Base-by-base conservation (phyloP, 2,888 invertebrate genomes). In the Ormyrus labotus region DNA sequence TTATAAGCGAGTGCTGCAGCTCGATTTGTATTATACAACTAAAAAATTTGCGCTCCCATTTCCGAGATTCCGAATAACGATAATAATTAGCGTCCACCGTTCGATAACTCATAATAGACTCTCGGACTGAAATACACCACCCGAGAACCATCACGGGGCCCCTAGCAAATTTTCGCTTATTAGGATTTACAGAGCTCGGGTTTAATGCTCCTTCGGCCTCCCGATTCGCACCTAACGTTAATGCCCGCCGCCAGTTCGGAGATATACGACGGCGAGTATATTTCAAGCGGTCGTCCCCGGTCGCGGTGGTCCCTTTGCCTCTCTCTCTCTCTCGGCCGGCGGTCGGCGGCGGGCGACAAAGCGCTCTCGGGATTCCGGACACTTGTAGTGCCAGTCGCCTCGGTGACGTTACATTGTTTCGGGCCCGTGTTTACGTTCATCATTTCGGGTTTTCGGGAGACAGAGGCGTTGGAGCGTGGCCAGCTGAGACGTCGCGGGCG, bases 341-440 rank as follows among this genome's bases (percentile, higher is more conserved):
- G 81, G 82, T 80, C 81, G 34, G 75, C 53, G 19, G 13, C 13
- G 64, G 70, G 70, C 75, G 80, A 79, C 82, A 82, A 80, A 82
- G 64, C 69, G 64, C 72, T 70, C 4, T 69, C 67, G 81, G 75
- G 82, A 83, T 83, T 83, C 78, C 82, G 81, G 67, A 80, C 83
- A 79, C 82, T 84, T 82, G 83, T 83, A 83, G 83, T 53, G 13
- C n/a, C 58, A 50, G 47, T 61, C 78, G 71, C 81, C 34, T 34
- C 34, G 34, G 34, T 34, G 34, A 34, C 70, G 82, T 81, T 83
- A 85, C 85, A 85, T 84, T 86, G 85, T 85, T 84, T 83, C 83
- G 68, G 70, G 81, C 13, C 61, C 80, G 74, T 83, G 86, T 85
- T 85, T 84, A 83, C 84, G 85, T 83, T 84, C 81, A 83, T 82